Base-by-base conservation (phyloP, 2,113 vertebrate genomes). In the Coturnix japonica region DNA sequence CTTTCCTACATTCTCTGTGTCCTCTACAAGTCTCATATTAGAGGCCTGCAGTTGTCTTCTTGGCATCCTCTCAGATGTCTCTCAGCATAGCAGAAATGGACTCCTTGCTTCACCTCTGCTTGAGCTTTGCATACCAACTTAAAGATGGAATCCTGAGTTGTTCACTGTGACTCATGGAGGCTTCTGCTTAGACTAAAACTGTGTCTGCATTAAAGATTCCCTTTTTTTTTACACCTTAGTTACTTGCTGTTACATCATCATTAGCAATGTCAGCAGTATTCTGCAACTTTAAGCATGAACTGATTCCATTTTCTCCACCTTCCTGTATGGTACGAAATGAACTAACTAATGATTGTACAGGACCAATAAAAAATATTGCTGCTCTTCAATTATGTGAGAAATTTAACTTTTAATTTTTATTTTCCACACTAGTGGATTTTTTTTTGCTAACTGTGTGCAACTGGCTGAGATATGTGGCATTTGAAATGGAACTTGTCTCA, bases 241-340 rank as follows among this genome's bases (percentile, higher is more conserved):
- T 51, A 46, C 85, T 66, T 72, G 31, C 44, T 81, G 17, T 91
- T 83, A 63, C 16, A 28, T 43, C 44, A 65, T 47, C 47, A 18
- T 57, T 22, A 75, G 11, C 54, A 35, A 9, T 8, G 25, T 76
- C 84, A 91, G 9, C n/a, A 43, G 26, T 35, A 7, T 46, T 88
- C 31, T 74, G 59, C 33, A 72, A n/a, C 37, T 20, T 41, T 43
- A 33, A 78, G 37, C 64, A 33, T 43, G 84, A 86, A 28, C 5
- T 4, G 2, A 31, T 60, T 49, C 15, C 0, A 0, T 57, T 86
- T 77, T 67, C 35, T 59, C 54, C 30, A n/a, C 67, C 49, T 28
- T 31, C 30, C 20, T 26, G 11, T 47, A 25, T 30, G 4, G 5
- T 63, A 59, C 11, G 6, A 60, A 74, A 85, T 33, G 11, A 85